Evolutionary conservation across 2,888 invertebrate genomes (phyloP).

Genomic region (Notocelia uddmanniana): DNA sequence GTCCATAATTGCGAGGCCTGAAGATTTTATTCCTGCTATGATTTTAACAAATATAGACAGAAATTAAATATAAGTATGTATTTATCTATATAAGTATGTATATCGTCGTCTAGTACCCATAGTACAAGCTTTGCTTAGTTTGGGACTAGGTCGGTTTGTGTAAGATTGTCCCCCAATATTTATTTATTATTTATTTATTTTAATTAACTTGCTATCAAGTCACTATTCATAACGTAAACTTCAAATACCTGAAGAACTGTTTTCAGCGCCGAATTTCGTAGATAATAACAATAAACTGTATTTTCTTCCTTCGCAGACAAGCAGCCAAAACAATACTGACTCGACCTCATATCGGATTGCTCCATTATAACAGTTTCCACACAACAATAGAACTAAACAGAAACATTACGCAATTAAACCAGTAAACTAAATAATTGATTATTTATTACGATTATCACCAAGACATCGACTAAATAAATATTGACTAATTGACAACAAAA

Average conservation of each 20-base stretch:
- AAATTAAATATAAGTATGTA: neutral
- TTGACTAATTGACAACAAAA: neutral
- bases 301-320: constrained; percentile 57
- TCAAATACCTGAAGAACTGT: constrained; percentile 66
- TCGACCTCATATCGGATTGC: constrained; percentile 16
- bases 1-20: too few relatives aligned
- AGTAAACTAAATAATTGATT: neutral
- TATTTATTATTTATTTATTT: too few relatives aligned
- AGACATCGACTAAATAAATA: constrained; percentile 28
- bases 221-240: neutral
- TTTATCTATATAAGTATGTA: too few relatives aligned
- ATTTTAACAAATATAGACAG: neutral
- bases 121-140: too few relatives aligned
- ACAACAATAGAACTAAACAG: constrained; percentile 31
- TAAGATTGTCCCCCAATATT: too few relatives aligned
- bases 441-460: constrained; percentile 12
- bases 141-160: too few relatives aligned
- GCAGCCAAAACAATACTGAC: constrained; percentile 64
- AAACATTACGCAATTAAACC: constrained; percentile 13
- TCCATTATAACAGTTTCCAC: neutral
- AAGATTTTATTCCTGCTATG: neutral
- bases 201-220: neutral
- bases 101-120: too few relatives aligned
- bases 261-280: constrained; percentile 61
- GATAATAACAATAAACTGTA: constrained; percentile 54